Conservation (phyloP, 2,113 vertebrate species). For the Lagenorhynchus albirostris region DNA sequence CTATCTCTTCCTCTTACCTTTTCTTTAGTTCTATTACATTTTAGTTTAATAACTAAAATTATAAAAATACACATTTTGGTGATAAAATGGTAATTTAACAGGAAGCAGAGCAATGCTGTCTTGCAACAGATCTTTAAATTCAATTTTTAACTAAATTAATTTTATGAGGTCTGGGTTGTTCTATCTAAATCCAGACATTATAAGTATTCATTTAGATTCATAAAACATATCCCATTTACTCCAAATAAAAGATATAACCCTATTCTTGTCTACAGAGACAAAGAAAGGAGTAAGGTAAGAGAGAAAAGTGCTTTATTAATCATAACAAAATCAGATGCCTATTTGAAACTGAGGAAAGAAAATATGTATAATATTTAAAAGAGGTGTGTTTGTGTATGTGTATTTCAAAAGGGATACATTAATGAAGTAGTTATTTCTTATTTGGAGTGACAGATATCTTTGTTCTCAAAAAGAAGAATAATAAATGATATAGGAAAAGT, state of each 20-base stretch:
- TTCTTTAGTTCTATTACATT: constrained; percentile 48
- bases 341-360: constrained; percentile 39
- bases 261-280: constrained; percentile 38
- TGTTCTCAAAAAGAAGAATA: constrained; percentile 21
- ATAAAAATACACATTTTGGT: constrained; percentile 38
- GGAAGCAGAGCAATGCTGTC: constrained; percentile 38
- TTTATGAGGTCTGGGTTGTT: constrained; percentile 33
- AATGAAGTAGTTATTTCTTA: neutral
- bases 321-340: neutral
- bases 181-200: constrained; percentile 50
- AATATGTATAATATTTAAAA: constrained; percentile 38
- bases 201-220: constrained; percentile 57
- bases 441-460: constrained; percentile 33
- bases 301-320: constrained; percentile 45
- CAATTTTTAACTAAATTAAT: constrained; percentile 60
- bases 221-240: constrained; percentile 44
- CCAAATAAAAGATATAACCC: constrained; percentile 44
- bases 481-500: neutral
- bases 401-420: constrained; percentile 31
- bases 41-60: constrained; percentile 59
- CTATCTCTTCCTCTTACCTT: constrained; percentile 18
- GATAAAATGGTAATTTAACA: constrained; percentile 55
- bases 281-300: constrained; percentile 29
- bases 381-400: neutral
- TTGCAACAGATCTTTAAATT: constrained; percentile 65